A percentile compares a stretch with the other conserved stretches of the same genome.
Conservation (phyloP, 2,113 vertebrate genomes). For the Mobula birostris region DNA sequence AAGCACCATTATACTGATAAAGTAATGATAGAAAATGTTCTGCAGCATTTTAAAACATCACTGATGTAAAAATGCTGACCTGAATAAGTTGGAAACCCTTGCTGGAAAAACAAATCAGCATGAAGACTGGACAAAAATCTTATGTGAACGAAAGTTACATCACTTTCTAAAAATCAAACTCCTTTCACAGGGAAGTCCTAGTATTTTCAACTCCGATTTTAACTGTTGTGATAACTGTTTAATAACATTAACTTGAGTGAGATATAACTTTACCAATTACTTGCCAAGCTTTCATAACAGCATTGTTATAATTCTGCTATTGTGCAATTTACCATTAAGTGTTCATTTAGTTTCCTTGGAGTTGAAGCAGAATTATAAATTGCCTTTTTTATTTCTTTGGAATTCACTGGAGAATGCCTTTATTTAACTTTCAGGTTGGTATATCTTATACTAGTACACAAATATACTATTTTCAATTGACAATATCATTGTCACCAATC, state of each 20-base stretch:
- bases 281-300: not conserved
- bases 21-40: not conserved
- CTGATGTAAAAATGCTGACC: not conserved
- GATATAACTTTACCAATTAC: not conserved
- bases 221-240: too few species aligned
- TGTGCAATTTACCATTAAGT: not conserved
- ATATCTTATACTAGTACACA: not conserved
- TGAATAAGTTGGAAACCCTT: not conserved
- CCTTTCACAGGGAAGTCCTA: not conserved
- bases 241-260: not conserved
- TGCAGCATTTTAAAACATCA: not conserved
- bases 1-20: not conserved
- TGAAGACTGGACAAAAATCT: not conserved
- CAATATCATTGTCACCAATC: not conserved
- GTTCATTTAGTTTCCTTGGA: not conserved
- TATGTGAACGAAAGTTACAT: not conserved
- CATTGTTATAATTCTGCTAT: not conserved
- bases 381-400: not conserved
- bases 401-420: not conserved
- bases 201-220: not conserved
- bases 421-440: not conserved
- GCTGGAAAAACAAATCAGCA: not conserved
- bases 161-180: not conserved
- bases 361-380: not conserved
- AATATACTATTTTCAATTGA: not conserved